Base-by-base conservation (phyloP, 1,140 invertebrate genomes). In the Drosophila ananassae region DNA sequence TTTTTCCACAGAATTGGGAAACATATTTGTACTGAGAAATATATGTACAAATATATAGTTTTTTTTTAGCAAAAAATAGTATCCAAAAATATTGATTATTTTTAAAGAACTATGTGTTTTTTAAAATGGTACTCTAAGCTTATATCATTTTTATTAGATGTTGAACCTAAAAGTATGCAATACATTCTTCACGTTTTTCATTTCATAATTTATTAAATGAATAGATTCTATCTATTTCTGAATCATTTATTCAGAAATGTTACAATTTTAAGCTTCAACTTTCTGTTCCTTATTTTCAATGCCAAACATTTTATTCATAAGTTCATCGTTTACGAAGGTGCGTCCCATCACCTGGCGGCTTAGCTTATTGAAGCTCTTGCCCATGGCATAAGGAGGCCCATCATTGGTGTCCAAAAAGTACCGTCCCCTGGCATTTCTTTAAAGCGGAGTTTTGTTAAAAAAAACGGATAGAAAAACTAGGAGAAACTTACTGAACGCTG, bases 381-480 rank as follows among this genome's bases (percentile, higher is more conserved):
- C 76, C 44, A 10, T 52, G 4, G 69, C 54, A 25, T 53, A 79
- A 0, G 77, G 77, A 0, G 59, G 1, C 0, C 1, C 0, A 1
- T 22, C 13, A 7, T 59, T 60, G 3, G 76, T 79, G 0, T 13
- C 44, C 51, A 79, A 7, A 7, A 74, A 79, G 24, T 60, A 79
- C 0, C 10, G 34, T n/a, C 77, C 77, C 8, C 59, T 60, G 28
- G 77, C 77, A 8, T 52, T 67, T 10, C 6, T 53, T 17, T 2
- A 0, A n/a, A 32, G 17, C 2, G 8, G 8, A 51, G 28, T 3
- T 1, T 22, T 0, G 7, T 2, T 12, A 13, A 30, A 3, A 22
- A 6, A 2, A 3, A 2, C 0, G n/a, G 0, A 6, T 28, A 28
- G 25, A 28, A 28, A 28, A 28, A 6, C 25, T 0, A 2, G 0